A percentile compares a stretch with the other conserved stretches of the same genome.
Evolutionary conservation across 1,140 invertebrate species (phyloP).

Genomic region (Eupeodes corollae): DNA sequence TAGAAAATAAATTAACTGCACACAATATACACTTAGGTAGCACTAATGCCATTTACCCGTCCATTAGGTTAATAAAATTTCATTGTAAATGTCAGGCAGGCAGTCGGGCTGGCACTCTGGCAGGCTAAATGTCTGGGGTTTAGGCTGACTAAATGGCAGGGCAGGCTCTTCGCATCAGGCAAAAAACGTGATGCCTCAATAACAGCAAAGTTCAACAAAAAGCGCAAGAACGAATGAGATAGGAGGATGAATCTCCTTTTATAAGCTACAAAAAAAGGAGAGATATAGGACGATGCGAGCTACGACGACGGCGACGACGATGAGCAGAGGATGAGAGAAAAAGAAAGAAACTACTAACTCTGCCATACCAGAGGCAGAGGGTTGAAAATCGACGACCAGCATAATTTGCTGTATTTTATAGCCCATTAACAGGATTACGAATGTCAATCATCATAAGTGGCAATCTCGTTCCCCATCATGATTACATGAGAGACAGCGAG

Average conservation of each 20-base stretch:
- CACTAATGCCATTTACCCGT: not conserved
- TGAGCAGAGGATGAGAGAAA: not conserved
- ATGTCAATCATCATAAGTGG: conserved; percentile 6
- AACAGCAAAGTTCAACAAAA: not conserved
- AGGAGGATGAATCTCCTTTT: no score
- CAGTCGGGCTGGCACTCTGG: not conserved
- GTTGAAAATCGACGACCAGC: not conserved
- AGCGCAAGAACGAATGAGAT: not conserved
- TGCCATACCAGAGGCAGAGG: not conserved
- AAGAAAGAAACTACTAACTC: not conserved
- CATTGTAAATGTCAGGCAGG: not conserved
- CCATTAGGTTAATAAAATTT: conserved; percentile 4
- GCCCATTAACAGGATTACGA: conserved; percentile 5
- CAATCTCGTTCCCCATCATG: conserved; percentile 2
- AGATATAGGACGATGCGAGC: no score
- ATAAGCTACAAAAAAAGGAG: no score
- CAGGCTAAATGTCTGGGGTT: not conserved
- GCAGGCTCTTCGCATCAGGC: not conserved
- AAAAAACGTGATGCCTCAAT: not conserved
- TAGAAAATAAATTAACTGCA: no score
- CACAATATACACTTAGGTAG: no score
- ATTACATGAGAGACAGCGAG: not conserved
- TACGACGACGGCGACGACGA: no score
- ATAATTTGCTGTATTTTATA: conserved; percentile 5
- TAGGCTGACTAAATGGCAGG: no score